Conservation (phyloP, 2,888 invertebrate genomes). For the Lycia hirtaria region DNA sequence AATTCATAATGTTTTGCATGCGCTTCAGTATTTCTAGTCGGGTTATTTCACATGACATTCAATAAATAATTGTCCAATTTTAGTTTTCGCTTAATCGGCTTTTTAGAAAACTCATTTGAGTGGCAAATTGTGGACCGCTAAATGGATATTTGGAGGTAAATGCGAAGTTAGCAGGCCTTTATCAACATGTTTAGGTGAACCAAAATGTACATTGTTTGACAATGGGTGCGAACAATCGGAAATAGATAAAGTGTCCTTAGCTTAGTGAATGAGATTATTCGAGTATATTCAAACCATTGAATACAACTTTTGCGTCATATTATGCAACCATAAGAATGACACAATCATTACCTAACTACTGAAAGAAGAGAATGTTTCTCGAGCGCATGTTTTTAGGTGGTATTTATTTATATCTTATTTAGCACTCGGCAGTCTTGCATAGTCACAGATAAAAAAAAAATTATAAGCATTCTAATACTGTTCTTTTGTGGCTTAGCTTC, state of each 20-base stretch:
- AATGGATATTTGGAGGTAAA: conserved; percentile 62
- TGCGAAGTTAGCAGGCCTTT: conserved; percentile 44
- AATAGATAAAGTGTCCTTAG: not conserved
- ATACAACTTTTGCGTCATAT: too few species aligned
- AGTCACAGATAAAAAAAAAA: too few species aligned
- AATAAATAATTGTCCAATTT: conserved; percentile 80
- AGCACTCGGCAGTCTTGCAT: too few species aligned
- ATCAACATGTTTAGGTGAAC: conserved; percentile 28
- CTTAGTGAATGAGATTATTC: not conserved
- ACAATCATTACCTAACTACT: too few species aligned
- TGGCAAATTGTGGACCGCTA: conserved; percentile 74
- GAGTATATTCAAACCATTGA: not conserved
- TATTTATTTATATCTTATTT: too few species aligned
- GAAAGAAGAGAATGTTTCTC: too few species aligned
- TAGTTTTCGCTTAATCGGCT: conserved; percentile 83
- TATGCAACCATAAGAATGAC: too few species aligned
- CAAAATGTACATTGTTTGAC: conserved; percentile 3
- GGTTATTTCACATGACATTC: conserved; percentile 53
- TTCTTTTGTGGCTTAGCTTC: too few species aligned
- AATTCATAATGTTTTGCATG: conserved; percentile 12
- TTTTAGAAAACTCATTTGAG: conserved; percentile 84
- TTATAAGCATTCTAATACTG: too few species aligned
- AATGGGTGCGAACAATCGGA: not conserved
- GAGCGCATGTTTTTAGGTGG: too few species aligned
- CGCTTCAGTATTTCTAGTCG: conserved; percentile 47